These are phyloP conservation scores for Thunnus thynnus DNA, from an alignment of 2,113 vertebrate genomes.

Conservation along the genomic window DNA sequence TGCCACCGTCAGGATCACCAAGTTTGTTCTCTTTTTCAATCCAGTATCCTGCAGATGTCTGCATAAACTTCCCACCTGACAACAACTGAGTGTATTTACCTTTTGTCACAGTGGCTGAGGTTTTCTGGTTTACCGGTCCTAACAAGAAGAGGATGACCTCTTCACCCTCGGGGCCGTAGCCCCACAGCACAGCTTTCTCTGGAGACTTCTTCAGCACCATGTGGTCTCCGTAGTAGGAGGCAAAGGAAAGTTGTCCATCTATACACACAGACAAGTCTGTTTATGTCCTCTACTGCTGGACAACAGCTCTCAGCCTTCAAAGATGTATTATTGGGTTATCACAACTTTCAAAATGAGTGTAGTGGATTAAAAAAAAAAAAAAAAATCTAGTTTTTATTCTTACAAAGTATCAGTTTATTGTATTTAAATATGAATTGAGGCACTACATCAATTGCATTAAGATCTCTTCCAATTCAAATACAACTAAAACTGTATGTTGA, in stretches of 20 bases:
- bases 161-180: conserved; percentile 79
- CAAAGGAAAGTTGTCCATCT: conserved; percentile 85
- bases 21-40: background rate
- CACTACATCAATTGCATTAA: too few relatives aligned
- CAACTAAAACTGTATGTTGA: too few relatives aligned
- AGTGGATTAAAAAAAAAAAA: too few relatives aligned
- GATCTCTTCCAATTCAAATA: too few relatives aligned
- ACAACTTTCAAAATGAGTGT: too few relatives aligned
- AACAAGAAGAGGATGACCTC: conserved; percentile 77
- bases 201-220: conserved; percentile 94
- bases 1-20: background rate
- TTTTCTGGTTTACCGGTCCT: conserved; percentile 8
- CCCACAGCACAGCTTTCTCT: conserved; percentile 89
- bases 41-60: background rate
- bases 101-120: conserved; percentile 45
- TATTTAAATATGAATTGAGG: too few relatives aligned
- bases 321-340: too few relatives aligned
- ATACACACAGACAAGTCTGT: background rate
- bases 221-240: conserved; percentile 89
- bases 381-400: too few relatives aligned
- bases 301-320: background rate
- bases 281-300: background rate
- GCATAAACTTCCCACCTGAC: background rate
- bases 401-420: too few relatives aligned
- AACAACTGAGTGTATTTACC: conserved; percentile 56